Conservation (phyloP, 2,797 vertebrate genomes). For the Falco cherrug region DNA sequence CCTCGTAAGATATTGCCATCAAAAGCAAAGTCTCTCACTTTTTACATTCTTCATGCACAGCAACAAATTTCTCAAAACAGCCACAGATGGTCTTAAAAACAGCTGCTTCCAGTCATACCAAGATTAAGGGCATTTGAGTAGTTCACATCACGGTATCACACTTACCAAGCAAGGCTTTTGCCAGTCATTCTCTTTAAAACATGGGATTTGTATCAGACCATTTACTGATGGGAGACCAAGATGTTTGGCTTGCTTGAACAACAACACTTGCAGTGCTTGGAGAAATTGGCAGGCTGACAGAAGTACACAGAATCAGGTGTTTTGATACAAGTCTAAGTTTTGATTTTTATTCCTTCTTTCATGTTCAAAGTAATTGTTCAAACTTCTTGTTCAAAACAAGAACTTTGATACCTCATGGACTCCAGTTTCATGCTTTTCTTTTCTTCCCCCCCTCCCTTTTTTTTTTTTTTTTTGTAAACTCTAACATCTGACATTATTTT, state of each 20-base stretch:
- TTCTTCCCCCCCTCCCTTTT: rapidly evolving
- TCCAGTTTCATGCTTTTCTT: neutral
- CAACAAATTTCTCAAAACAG: neutral
- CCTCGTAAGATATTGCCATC: rapidly evolving
- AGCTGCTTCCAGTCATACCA: neutral
- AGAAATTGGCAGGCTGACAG: neutral
- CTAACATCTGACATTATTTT: neutral
- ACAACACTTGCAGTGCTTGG: neutral
- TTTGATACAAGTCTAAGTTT: neutral
- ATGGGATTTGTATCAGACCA: neutral
- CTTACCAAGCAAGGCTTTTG: neutral
- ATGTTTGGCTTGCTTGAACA: neutral
- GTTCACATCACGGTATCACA: neutral
- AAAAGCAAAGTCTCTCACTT: neutral
- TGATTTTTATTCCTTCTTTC: neutral
- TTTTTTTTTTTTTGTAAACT: neutral
- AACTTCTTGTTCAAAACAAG: no score
- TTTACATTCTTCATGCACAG: neutral
- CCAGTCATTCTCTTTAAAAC: neutral
- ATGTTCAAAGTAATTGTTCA: neutral
- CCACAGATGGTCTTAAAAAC: neutral
- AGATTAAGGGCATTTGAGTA: neutral
- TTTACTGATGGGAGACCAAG: neutral
- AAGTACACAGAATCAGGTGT: neutral
- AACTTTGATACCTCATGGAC: neutral